Base-by-base conservation (phyloP, 1,140 invertebrate species). In the Drosophila guanche region DNA sequence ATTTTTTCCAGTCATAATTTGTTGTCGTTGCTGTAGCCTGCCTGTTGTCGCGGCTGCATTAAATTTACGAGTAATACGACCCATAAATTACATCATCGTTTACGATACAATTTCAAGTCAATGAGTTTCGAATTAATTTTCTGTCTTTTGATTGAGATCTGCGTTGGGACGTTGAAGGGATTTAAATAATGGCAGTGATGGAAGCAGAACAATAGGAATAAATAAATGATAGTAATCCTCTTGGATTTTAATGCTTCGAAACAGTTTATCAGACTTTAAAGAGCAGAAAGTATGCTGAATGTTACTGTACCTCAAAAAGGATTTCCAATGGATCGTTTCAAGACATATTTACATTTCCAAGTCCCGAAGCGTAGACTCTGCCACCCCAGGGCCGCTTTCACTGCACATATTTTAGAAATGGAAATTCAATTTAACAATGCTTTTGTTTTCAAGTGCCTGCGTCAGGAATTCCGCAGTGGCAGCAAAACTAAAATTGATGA, bases 21-120 rank as follows among this genome's bases (percentile, higher is more conserved):
- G 53, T 20, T 45, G 37, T 66, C 57, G 60, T 48, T 59, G 29
- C 74, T 54, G 33, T 22, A 20, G 16, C 16, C 16, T 20, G 16
- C 16, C 16, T 57, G 46, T 63, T 40, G 41, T 53, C 37, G 63
- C 45, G 43, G 61, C 37, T 46, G 57, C 60, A 83, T 81, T 84
- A 79, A 88, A 88, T 86, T 86, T 83, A 37, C 33, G 33, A 37
- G 33, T 37, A 86, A 88, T 76, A 80, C 68, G 48, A 60, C 47
- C 61, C 83, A 78, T 86, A 86, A 86, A 86, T 86, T 88, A 88
- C 81, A 88, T 86, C 81, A 86, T 86, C 81, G 59, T 69, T 77
- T 67, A 63, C 63, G 69, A 54, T 46, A 51, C 69, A 12, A 61
- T 65, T 50, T 29, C 22, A 52, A 58, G 66, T 68, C 66, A 69